Evolutionary conservation across 2,797 vertebrate species (phyloP), one percentile per base, ranked within the genome.

Genomic region (Sebastes kiyomatsui): DNA sequence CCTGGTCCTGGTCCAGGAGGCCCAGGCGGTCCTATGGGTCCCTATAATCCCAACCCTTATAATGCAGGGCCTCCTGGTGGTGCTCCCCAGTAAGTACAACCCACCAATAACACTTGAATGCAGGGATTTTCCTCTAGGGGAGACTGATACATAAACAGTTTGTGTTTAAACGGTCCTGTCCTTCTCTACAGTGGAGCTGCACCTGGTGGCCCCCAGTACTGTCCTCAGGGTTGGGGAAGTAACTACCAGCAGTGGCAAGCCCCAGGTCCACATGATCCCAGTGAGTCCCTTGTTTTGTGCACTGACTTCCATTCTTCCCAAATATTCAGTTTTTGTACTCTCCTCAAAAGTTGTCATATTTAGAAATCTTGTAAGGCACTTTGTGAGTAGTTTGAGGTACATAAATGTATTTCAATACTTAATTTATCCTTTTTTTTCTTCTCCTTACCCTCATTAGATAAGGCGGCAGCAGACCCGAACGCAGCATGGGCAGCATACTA

Each of bases 401-500:
- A 46, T n/a, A n/a, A 0, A 54, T 72, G 11, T 4, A 30, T 30
- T 18, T 58, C 5, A 16, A 58, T 33, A 0, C 3, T 56, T 55
- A 2, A n/a, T 68, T 23, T 7, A 25, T 46, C 11, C 6, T 3
- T 35, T 52, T 16, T 20, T 12, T 1, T 22, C 5, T 38, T 28
- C n/a, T 1, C 4, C 4, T 4, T 3, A 1, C 2, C 22, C 4
- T 23, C 14, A 0, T 52, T 80, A 98, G 97, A 90, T 86, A 99
- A 99, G 88, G 94, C 94, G 7, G 96, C 97, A 0, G 94, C 96
- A 9, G 98, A 99, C 87, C 97, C 97, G 1, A 98, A 97, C 0
- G 97, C 97, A 3, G 97, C 98, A 60, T 99, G 98, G 98, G 98
- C 97, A 20, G 98, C 98, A 6, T 99, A 99, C 87, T 99, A 99